A percentile compares a stretch with the other conserved stretches of the same genome.
These are phyloP conservation scores for Sinocyclocheilus anophthalmus DNA, from an alignment of 2,113 vertebrate species.

Conservation along the genomic window DNA sequence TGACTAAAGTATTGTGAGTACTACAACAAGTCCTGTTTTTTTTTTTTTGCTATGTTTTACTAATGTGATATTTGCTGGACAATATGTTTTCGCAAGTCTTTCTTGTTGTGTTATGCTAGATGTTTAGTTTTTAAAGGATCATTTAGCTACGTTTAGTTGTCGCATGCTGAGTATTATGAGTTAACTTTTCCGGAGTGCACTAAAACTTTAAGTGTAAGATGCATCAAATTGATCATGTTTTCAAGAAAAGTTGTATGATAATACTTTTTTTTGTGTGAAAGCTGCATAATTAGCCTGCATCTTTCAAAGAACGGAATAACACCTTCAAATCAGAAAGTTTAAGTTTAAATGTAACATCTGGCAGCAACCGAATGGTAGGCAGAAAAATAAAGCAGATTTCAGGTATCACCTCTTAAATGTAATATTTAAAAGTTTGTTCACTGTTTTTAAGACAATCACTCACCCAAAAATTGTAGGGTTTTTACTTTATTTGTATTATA, in stretches of 20 bases:
- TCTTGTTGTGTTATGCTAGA: neutral
- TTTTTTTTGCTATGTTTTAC: neutral
- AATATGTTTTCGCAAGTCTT: neutral
- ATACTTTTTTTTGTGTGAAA: neutral
- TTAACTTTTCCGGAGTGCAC: neutral
- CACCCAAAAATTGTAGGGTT: neutral
- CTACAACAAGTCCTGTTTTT: neutral
- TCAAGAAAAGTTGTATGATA: neutral
- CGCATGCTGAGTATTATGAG: neutral
- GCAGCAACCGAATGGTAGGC: neutral
- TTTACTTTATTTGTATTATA: neutral
- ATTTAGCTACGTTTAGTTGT: neutral
- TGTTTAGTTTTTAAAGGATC: neutral
- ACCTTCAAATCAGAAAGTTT: neutral
- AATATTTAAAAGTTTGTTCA: neutral
- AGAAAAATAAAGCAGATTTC: neutral
- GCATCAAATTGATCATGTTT: neutral
- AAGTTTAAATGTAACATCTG: neutral
- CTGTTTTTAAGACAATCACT: neutral
- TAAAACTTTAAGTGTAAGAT: neutral
- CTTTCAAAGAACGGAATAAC: neutral
- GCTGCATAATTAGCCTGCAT: neutral
- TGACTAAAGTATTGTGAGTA: slow-evolving; percentile 15
- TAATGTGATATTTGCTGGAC: neutral
- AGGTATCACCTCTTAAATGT: neutral